Evolutionary conservation across 2,113 vertebrate genomes (phyloP), one percentile per base, ranked within the genome.

Genomic region (Potamarius usumacintae): DNA sequence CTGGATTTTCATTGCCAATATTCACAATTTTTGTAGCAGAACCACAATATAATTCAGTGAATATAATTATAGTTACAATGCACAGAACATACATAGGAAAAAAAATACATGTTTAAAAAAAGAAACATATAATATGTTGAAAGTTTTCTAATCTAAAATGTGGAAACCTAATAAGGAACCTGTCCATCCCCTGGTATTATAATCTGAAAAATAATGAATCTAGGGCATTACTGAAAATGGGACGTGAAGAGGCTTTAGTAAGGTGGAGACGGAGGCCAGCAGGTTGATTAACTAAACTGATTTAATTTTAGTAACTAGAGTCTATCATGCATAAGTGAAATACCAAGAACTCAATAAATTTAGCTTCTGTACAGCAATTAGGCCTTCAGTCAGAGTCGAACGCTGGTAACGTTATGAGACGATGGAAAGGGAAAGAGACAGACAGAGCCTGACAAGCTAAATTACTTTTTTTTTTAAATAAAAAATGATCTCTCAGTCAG

Each of bases 221-320:
- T 96, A 91, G 95, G 94, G 92, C 94, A 92, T 90, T 92, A 94
- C 93, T 92, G 90, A 93, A 96, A 92, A 93, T 95, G 94, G 95
- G 95, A 85, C 88, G 93, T 81, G 90, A 91, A 92, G 89, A 92
- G 90, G 79, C 91, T 90, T 91, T 85, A 53, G 91, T 84, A 90
- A 86, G 90, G 62, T 83, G 42, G 86, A 89, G 84, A 81, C 77
- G 71, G 52, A 50, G 87, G 30, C 60, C 74, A 14, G 48, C 69
- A 81, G 52, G 65, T 58, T 78, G 84, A 86, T 88, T 72, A 72
- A 55, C 71, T 86, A 80, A 92, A 91, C 85, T 87, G 88, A 86
- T 87, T 92, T 90, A 55, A 91, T 78, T 90, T 83, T 88, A 92
- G 91, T 86, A 85, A 60, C 85, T 90, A 27, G 42, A 58, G 87